Percentiles rank a stretch among this genome's conserved stretches.
These are phyloP conservation scores for Micoletzkya japonica DNA, from an alignment of 2,888 invertebrate species.

Conservation along the genomic window DNA sequence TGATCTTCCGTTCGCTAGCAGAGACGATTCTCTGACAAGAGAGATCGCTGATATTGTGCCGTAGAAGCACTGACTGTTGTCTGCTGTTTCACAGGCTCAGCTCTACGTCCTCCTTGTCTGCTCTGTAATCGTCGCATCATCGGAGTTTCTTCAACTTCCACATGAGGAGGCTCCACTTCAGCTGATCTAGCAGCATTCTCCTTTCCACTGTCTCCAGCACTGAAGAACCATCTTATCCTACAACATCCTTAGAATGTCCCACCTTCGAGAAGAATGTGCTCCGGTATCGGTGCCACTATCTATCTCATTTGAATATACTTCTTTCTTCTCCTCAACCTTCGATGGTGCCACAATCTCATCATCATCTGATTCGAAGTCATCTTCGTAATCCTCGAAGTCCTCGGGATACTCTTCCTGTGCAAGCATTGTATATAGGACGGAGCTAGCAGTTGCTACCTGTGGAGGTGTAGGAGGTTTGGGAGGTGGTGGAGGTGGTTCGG, in stretches of 20 bases:
- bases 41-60: too few relatives aligned
- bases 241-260: too few relatives aligned
- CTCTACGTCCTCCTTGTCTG: conserved; percentile 29
- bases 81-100: background rate
- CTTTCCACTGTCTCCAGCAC: too few relatives aligned
- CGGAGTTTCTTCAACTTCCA: conserved; percentile 24
- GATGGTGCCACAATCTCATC: background rate
- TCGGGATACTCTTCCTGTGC: conserved; percentile 16
- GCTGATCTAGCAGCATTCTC: background rate
- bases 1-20: conserved; percentile 30
- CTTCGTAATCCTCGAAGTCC: conserved; percentile 28
- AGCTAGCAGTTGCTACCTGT: background rate
- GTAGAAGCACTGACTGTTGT: background rate
- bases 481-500: background rate
- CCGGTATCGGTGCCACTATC: background rate
- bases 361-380: conserved; percentile 18
- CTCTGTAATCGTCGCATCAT: conserved; percentile 32
- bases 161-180: background rate
- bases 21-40: conserved; percentile 29
- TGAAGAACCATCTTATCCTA: too few relatives aligned
- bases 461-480: conserved; percentile 5
- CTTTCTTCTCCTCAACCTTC: background rate
- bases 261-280: background rate
- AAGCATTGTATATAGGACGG: background rate
- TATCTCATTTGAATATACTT: background rate